Percentiles rank a stretch among this genome's conserved stretches.
Conservation (phyloP, 2,113 vertebrate genomes). For the Peucedramus taeniatus region DNA sequence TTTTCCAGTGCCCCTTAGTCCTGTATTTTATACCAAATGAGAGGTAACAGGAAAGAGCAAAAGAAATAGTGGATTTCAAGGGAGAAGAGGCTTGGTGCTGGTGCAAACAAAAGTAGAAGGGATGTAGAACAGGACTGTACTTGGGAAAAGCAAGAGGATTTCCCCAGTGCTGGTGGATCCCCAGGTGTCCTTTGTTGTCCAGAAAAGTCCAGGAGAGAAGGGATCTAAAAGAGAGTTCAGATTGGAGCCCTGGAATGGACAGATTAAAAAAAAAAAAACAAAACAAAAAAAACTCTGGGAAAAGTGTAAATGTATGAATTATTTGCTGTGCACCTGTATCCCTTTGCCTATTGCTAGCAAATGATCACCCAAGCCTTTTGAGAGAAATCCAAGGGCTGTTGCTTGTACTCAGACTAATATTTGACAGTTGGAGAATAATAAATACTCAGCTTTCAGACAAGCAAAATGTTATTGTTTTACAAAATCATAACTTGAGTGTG, state of each 20-base stretch:
- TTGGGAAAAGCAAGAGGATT: neutral
- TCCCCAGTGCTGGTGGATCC: neutral
- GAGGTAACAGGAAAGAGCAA: neutral
- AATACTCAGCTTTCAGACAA: conserved; percentile 32
- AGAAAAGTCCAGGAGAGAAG: neutral
- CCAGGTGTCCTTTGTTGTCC: neutral
- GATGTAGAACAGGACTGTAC: neutral
- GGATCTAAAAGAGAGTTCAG: neutral
- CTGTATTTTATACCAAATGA: neutral
- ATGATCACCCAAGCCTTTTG: neutral
- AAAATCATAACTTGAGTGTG: conserved; percentile 5
- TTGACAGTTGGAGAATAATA: conserved; percentile 21
- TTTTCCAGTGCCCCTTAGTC: neutral
- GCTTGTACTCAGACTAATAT: neutral
- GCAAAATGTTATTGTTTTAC: conserved; percentile 58
- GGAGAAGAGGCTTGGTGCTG: neutral
- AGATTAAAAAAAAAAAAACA: neutral
- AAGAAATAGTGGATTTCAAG: neutral
- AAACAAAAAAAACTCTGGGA: neutral
- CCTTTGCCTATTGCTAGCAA: neutral
- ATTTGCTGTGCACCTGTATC: neutral
- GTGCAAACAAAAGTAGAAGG: neutral
- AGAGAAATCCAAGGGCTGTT: neutral
- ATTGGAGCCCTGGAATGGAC: neutral
- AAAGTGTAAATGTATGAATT: neutral